Evolutionary conservation across 2,888 invertebrate genomes (phyloP).

Genomic region (Phasia obesa): DNA sequence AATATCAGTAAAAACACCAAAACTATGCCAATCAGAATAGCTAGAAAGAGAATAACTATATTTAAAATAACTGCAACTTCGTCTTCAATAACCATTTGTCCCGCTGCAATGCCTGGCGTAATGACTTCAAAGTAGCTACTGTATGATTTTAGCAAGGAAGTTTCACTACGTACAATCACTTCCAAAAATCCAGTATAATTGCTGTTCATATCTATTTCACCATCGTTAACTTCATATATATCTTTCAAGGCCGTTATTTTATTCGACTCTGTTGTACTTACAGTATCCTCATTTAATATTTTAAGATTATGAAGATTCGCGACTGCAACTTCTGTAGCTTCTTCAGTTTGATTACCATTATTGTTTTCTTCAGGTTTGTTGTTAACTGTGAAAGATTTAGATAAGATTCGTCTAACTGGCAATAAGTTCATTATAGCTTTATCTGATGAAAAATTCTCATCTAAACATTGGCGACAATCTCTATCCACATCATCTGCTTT

Average conservation of each 20-base stretch:
- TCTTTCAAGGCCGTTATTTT: not conserved
- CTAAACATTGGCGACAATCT: slow-evolving; percentile 78
- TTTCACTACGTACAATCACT: slow-evolving; percentile 84
- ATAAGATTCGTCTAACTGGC: not conserved
- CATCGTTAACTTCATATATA: slow-evolving; percentile 85
- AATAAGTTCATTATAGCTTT: slow-evolving; percentile 26
- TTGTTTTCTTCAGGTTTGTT: slow-evolving; percentile 74
- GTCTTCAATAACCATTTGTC: slow-evolving; percentile 81
- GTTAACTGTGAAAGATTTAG: not conserved
- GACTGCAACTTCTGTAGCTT: slow-evolving; percentile 78
- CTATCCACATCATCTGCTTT: slow-evolving; percentile 76
- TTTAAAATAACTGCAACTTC: slow-evolving; percentile 83
- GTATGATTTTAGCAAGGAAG: slow-evolving; percentile 85
- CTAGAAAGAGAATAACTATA: slow-evolving; percentile 87
- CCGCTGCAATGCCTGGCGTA: slow-evolving; percentile 86
- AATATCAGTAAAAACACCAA: slow-evolving; percentile 85
- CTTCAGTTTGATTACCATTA: slow-evolving; percentile 78
- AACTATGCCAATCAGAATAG: slow-evolving; percentile 86
- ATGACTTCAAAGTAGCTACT: slow-evolving; percentile 90
- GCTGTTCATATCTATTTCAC: slow-evolving; percentile 88
- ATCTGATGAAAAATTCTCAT: slow-evolving; percentile 74
- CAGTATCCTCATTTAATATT: slow-evolving; percentile 71
- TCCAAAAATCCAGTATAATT: slow-evolving; percentile 94
- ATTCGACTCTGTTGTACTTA: not conserved
- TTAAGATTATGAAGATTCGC: slow-evolving; percentile 76